Base-by-base conservation (phyloP, 2,888 invertebrate species). In the Idaea aversata region DNA sequence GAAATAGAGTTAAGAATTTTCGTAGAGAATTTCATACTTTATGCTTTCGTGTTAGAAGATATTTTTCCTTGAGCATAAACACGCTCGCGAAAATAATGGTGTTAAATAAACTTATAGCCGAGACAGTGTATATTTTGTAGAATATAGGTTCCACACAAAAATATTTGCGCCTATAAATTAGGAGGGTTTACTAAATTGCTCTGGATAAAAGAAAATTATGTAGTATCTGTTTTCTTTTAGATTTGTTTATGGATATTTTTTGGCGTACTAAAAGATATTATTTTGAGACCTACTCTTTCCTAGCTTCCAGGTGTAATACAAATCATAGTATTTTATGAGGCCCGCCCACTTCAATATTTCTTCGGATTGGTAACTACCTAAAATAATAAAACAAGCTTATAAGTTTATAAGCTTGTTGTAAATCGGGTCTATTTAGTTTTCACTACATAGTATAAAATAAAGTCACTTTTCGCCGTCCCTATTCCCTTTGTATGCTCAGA, bases 1-100 rank as follows among this genome's bases (percentile, higher is more conserved):
- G 77, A 83, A 85, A 84, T 83, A 79, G 82, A 82, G 82, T 84
- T 79, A 78, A 75, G 70, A 65, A 60, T 36, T 59, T 62, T 66
- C 36, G 68, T 69, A 74, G 62, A 68, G 70, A 63, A 75, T 72
- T 77, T 73, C 71, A 63, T 60, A 67, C 71, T 73, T 71, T 79
- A 70, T 72, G 62, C 61, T 64, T 57, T 47, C 69, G 67, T 47
- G 63, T 69, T 71, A 81, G 75, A 72, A 78, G 63, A 65, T 70
- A 75, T 63, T 77, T 72, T 81, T 63, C 73, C 65, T 60, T 72
- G 70, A 38, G 60, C 25, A 35, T 59, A 64, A 65, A 62, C 61
- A 67, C 74, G 70, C 72, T 67, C 74, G 70, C 72, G 70, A 75
- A 74, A 72, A 71, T 74, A 71, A 74, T 70, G 69, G 74, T 72